Base-by-base conservation (phyloP, 2,797 vertebrate species). In the Leontocebus nigricollis region DNA sequence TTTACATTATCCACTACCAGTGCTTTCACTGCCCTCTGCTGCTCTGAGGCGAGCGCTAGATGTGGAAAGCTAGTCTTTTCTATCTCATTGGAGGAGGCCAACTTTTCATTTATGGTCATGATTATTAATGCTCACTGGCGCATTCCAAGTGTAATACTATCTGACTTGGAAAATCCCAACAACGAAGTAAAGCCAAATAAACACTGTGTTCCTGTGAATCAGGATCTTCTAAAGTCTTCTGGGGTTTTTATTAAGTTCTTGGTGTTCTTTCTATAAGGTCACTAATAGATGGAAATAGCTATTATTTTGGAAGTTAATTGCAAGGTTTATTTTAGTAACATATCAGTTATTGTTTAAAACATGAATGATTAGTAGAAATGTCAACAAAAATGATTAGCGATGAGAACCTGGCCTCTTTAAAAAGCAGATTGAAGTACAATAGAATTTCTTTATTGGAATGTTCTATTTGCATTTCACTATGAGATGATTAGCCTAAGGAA, bases 1-100 rank as follows among this genome's bases (percentile, higher is more conserved):
- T 27, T 10, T 1, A 39, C 64, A 19, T 48, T 14, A 17, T 88
- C 4, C 1, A 11, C 81, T 2, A 10, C n/a, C 0, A 39, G 61
- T 41, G 94, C 48, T 75, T 97, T 95, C 86, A 90, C 97, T 98
- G 98, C 98, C 98, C 98, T 92, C 98, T 98, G 14, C 97, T 98
- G 98, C 46, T 89, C 41, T 4, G 82, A 14, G 6, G 10, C 89
- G 93, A 83, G 59, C 30, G 72, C 48, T 93, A 72, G 2, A 4
- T 13, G 59, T 46, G 80, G 79, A 81, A 89, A 52, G 44, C n/a
- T 11, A 0, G 15, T 24, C 3, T 46, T n/a, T 67, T 41, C 12
- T 0, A 24, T 52, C 44, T 39, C 57, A 57, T 0, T 17, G n/a
- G 48, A 30, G 5, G 30, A 41, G 75, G 46, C 22, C 44, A 7